These are phyloP conservation scores for Corythornis leucogaster DNA, from an alignment of 2,797 vertebrate genomes.

Conservation along the genomic window DNA sequence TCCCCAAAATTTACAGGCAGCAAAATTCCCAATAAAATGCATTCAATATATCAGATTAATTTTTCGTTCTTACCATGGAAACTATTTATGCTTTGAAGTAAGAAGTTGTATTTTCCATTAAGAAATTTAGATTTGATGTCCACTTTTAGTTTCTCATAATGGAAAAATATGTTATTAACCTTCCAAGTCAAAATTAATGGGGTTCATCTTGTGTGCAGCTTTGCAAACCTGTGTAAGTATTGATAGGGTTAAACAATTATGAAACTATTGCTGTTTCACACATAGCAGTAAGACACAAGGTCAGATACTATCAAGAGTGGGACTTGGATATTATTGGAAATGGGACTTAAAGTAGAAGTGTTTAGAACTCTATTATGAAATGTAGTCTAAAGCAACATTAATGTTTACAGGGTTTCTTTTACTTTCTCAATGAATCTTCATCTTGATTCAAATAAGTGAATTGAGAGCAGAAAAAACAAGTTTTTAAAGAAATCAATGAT, in stretches of 20 bases:
- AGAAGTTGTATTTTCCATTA: background rate
- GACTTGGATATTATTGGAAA: background rate
- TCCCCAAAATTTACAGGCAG: background rate
- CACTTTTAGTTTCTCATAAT: background rate
- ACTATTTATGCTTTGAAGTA: background rate
- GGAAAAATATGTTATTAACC: background rate
- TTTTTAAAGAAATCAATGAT: background rate
- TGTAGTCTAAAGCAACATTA: background rate
- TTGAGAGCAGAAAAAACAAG: background rate
- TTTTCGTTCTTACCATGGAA: background rate
- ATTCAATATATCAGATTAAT: background rate
- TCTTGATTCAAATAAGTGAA: background rate
- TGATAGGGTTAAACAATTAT: background rate
- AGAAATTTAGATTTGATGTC: background rate
- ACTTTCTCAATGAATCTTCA: background rate
- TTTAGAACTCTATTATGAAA: background rate
- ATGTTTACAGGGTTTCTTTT: background rate
- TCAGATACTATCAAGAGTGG: background rate
- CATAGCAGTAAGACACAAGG: accelerated
- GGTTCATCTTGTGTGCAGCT: background rate
- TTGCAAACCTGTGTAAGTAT: background rate
- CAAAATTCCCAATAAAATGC: background rate
- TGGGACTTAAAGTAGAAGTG: background rate
- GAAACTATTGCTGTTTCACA: background rate
- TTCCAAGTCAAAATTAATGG: background rate